A percentile compares a stretch with the other conserved stretches of the same genome.
These are phyloP conservation scores for Tenualosa ilisha DNA, from an alignment of 2,797 vertebrate species.

Conservation along the genomic window DNA sequence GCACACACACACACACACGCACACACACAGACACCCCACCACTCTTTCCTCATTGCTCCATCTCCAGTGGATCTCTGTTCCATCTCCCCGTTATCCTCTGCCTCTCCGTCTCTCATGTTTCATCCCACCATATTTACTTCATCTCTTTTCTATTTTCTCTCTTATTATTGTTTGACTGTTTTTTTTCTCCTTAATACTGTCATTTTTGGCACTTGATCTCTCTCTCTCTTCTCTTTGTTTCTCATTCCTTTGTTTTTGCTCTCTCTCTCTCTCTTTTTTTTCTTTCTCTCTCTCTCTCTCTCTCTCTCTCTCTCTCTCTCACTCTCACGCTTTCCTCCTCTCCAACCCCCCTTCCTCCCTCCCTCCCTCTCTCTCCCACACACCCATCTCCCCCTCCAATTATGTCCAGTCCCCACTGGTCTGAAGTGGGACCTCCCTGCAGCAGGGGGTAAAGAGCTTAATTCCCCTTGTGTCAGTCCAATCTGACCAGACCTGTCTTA, in stretches of 20 bases:
- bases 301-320: background rate
- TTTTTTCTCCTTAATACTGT: too few relatives aligned
- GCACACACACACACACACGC: too few relatives aligned
- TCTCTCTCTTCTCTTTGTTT: background rate
- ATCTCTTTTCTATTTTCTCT: background rate
- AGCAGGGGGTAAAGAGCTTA: conserved; percentile 47
- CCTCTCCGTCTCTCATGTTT: background rate
- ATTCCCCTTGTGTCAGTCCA: conserved; percentile 55
- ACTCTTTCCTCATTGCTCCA: background rate
- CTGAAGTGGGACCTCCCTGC: conserved; percentile 21
- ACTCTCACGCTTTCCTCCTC: background rate
- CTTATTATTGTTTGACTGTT: background rate
- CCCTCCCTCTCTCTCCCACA: background rate
- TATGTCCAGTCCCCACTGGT: conserved; percentile 31
- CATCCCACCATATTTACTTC: background rate
- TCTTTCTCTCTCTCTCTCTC: background rate
- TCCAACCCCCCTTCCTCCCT: background rate
- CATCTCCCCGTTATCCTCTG: background rate
- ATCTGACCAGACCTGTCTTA: conserved; percentile 42
- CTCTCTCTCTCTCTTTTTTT: background rate
- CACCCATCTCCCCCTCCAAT: conserved; percentile 33
- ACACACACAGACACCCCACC: too few relatives aligned
- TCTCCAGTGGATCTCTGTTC: background rate
- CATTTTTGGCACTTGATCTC: background rate
- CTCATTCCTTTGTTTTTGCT: background rate